Base-by-base conservation (phyloP, 2,113 vertebrate genomes). In the Murina feae region DNA sequence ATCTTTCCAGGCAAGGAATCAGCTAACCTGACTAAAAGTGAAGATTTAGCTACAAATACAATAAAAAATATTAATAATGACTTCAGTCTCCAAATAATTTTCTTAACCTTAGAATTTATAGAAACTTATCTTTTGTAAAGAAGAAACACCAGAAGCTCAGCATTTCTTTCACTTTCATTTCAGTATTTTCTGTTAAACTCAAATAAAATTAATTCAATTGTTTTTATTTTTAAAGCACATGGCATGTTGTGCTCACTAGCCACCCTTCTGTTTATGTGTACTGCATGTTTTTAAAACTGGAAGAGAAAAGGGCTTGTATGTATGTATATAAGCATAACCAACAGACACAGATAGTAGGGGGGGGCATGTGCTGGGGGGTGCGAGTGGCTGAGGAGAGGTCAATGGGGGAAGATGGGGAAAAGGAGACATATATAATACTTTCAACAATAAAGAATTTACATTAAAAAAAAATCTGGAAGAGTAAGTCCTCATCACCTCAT, bases 201-300 rank as follows among this genome's bases (percentile, higher is more conserved):
- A 92, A 93, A 21, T 79, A 90, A 86, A 94, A 90, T 83, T 32
- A 86, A 83, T 49, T 49, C 39, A 71, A 25, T 72, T 71, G 28
- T 55, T 93, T 79, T 71, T 88, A 65, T 76, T 80, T 91, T 83
- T 82, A 80, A 93, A 95, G 76, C 18, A 82, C 65, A 95, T 35
- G 79, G 80, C 58, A 76, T 55, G 55, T 1, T 58, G 55, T 28
- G 75, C 58, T 82, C 39, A 69, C 74, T 44, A 51, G 37, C 18
- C 49, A 80, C 23, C 1, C 49, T 58, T 85, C 66, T 89, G 89
- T 71, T 72, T 66, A 20, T 49, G 17, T 35, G 13, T 35, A 37
- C 12, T 1, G 0, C 82, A 16, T 4, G 11, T 39, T n/a, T n/a
- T n/a, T 37, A 68, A 23, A 39, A 42, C 9, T 65, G 53, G 42